These are phyloP conservation scores for Mustelus asterias DNA, from an alignment of 2,113 vertebrate species.

Conservation along the genomic window DNA sequence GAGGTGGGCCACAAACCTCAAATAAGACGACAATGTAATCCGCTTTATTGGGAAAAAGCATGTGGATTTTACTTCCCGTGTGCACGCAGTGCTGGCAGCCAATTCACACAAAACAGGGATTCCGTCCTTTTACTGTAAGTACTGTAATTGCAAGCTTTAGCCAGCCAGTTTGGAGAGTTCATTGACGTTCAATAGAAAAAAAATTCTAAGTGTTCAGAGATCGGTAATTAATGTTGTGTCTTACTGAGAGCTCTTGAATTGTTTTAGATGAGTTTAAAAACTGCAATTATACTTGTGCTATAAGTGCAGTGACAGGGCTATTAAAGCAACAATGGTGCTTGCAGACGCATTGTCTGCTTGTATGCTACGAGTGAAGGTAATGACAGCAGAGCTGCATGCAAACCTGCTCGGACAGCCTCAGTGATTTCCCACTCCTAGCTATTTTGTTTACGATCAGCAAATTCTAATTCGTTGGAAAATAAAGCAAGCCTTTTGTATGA, in stretches of 20 bases:
- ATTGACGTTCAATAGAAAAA: background rate
- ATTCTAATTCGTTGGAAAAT: background rate
- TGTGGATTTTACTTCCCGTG: background rate
- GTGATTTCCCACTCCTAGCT: background rate
- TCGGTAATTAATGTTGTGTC: background rate
- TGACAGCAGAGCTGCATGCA: background rate
- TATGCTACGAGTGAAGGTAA: background rate
- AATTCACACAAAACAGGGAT: background rate
- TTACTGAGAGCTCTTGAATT: background rate
- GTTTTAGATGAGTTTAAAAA: background rate
- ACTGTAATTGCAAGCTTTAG: background rate
- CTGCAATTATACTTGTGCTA: background rate
- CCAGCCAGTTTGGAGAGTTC: background rate
- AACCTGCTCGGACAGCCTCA: background rate
- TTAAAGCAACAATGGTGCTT: background rate
- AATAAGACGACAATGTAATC: background rate
- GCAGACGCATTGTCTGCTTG: background rate
- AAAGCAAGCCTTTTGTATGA: background rate
- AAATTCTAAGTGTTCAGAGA: background rate
- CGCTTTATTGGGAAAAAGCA: background rate
- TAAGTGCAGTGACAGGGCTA: too few species aligned
- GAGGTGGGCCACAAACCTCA: background rate
- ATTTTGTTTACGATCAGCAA: background rate
- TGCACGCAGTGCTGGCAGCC: background rate
- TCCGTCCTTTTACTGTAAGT: background rate